Evolutionary conservation across 2,888 invertebrate genomes (phyloP).

Genomic region (Pseudococcus longispinus): DNA sequence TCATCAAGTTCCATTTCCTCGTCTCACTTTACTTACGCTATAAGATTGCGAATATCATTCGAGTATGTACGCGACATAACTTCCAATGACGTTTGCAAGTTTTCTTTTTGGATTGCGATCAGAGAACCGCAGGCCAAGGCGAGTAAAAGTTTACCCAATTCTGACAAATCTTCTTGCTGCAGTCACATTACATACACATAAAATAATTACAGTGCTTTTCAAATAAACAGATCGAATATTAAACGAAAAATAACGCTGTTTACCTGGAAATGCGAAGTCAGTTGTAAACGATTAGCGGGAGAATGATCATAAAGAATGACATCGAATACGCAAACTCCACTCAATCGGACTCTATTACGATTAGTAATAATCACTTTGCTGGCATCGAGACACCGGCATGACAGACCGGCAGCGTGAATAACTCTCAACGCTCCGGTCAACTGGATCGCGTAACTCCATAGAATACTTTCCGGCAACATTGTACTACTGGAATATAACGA

Average conservation of each 20-base stretch:
- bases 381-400: slow-evolving; percentile 86
- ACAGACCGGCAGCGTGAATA: slow-evolving; percentile 82
- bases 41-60: slow-evolving; percentile 90
- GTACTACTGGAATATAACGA: slow-evolving; percentile 64
- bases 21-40: slow-evolving; percentile 72
- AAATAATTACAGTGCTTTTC: neutral
- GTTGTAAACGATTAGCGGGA: slow-evolving; percentile 70
- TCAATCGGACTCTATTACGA: slow-evolving; percentile 77
- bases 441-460: slow-evolving; percentile 95
- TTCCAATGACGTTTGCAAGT: slow-evolving; percentile 86
- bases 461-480: slow-evolving; percentile 84
- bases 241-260: neutral
- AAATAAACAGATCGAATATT: too few species aligned
- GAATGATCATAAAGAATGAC: slow-evolving; percentile 78
- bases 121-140: slow-evolving; percentile 92
- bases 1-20: neutral
- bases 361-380: slow-evolving; percentile 87
- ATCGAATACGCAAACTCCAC: slow-evolving; percentile 82
- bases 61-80: slow-evolving; percentile 90
- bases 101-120: slow-evolving; percentile 85
- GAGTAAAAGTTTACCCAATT: slow-evolving; percentile 88
- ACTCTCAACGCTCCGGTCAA: slow-evolving; percentile 90
- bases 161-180: slow-evolving; percentile 89
- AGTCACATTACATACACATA: slow-evolving; percentile 58
- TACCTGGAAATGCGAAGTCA: slow-evolving; percentile 74